Percentiles rank a stretch among this genome's conserved stretches.
Evolutionary conservation across 2,113 vertebrate genomes (phyloP).

Genomic region (Myrmophylax atrothorax): DNA sequence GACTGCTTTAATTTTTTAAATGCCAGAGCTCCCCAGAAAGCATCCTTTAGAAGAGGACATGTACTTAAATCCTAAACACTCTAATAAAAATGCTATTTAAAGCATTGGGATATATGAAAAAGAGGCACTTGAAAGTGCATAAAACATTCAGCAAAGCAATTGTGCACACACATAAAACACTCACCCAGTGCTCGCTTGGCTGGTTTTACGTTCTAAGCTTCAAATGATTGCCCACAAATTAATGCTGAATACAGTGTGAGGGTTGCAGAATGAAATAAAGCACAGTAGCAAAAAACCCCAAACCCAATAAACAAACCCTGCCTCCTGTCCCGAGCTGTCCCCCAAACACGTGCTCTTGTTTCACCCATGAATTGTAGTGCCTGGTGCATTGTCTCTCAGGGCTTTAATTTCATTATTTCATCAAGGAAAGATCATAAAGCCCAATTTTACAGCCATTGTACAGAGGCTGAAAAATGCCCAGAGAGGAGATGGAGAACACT

Average conservation of each 20-base stretch:
- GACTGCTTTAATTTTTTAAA: slow-evolving; percentile 38
- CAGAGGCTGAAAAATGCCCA: not conserved
- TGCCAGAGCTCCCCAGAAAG: slow-evolving; percentile 3
- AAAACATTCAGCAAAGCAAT: slow-evolving; percentile 9
- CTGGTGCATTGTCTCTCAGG: not conserved
- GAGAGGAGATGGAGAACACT: not conserved
- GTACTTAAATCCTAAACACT: slow-evolving; percentile 32
- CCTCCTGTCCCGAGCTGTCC: not conserved
- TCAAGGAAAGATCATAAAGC: slow-evolving; percentile 6
- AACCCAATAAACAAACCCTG: not conserved
- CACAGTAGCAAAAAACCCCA: not conserved
- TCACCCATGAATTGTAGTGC: not conserved
- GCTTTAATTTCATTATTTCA: slow-evolving; percentile 35
- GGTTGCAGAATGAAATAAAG: not conserved
- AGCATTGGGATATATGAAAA: not conserved
- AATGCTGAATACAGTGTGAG: not conserved
- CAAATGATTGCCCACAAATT: not conserved
- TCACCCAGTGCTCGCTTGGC: not conserved
- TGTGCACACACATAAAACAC: not conserved
- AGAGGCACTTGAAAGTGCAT: slow-evolving; percentile 19
- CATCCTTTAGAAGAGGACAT: slow-evolving; percentile 1
- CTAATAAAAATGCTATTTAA: slow-evolving; percentile 43
- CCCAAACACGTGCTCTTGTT: not conserved
- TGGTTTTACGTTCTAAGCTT: not conserved
- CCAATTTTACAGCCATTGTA: not conserved